Conservation (phyloP, 92 coral and sea anemone species). For the Anthopleura xanthogrammica region DNA sequence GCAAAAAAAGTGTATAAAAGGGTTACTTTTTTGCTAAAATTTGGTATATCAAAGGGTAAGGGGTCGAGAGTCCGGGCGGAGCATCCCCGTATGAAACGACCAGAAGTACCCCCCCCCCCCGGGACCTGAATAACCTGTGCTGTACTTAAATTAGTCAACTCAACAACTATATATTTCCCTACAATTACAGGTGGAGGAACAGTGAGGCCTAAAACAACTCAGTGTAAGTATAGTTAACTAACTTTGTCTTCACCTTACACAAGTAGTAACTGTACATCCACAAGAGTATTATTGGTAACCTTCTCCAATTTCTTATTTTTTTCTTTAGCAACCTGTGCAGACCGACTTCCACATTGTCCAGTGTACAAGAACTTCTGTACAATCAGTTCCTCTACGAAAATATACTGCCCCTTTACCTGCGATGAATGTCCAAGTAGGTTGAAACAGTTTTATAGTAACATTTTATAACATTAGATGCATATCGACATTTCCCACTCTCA, state of each 20-base stretch:
- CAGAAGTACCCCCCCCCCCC: too few species aligned
- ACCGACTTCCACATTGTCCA: neutral
- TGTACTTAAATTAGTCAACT: neutral
- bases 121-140: neutral
- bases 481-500: too few species aligned
- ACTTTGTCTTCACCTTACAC: too few species aligned
- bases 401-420: constrained; percentile 3
- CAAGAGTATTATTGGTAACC: neutral
- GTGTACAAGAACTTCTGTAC: constrained; percentile 4
- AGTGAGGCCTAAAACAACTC: constrained; percentile 14
- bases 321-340: constrained; percentile 10
- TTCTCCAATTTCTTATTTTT: neutral
- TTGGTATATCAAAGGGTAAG: too few species aligned
- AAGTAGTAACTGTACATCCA: too few species aligned
- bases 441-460: too few species aligned
- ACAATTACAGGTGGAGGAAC: constrained; percentile 37
- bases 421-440: too few species aligned
- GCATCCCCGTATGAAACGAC: too few species aligned
- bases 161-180: neutral
- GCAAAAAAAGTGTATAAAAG: too few species aligned
- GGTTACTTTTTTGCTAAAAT: too few species aligned
- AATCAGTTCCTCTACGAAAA: neutral
- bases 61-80: too few species aligned
- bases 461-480: too few species aligned
- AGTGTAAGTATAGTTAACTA: constrained; percentile 8